Base-by-base conservation (phyloP, 2,797 vertebrate species). In the Scarus forsteni region DNA sequence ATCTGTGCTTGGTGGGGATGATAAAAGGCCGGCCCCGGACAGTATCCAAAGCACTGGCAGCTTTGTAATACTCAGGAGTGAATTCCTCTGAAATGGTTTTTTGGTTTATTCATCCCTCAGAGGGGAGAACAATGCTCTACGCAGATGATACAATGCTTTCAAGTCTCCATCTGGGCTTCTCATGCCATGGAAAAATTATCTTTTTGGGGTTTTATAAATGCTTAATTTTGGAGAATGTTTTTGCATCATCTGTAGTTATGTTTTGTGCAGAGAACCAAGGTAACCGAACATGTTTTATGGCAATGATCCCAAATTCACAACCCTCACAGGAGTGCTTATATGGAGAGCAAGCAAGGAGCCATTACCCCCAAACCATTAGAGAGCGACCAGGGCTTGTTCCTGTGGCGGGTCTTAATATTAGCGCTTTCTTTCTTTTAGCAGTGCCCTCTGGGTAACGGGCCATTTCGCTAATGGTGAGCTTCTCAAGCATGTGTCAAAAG, bases 161-260 rank as follows among this genome's bases (percentile, higher is more conserved):
- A 85, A 82, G 76, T 69, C 61, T 85, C 90, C 85, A 87, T 90
- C 83, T 89, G 84, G 66, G 59, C 79, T 79, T 78, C 68, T 79
- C 59, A 65, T 46, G n/a, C 40, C 48, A 48, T 63, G 62, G 42
- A 70, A 75, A 65, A 64, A 51, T 15, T 5, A 14, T 52, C n/a
- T 44, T 83, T 42, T 45, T 61, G 56, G 16, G 10, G 16, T 68
- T 77, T 14, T 45, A 72, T 53, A 65, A 68, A 60, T 11, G 27
- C 55, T 35, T 55, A 15, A 11, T 67, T n/a, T 60, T 46, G 16
- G 48, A 53, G 38, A 16, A 12, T 13, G 48, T 4, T 44, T 53
- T 56, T 60, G 39, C 44, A 60, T 65, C 60, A 53, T 62, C 0
- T 51, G 48, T 45, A 13, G 27, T 19, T 64, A 43, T 27, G 13